Conservation (phyloP, 2,888 invertebrate species). For the Rhyacophila evoluta region DNA sequence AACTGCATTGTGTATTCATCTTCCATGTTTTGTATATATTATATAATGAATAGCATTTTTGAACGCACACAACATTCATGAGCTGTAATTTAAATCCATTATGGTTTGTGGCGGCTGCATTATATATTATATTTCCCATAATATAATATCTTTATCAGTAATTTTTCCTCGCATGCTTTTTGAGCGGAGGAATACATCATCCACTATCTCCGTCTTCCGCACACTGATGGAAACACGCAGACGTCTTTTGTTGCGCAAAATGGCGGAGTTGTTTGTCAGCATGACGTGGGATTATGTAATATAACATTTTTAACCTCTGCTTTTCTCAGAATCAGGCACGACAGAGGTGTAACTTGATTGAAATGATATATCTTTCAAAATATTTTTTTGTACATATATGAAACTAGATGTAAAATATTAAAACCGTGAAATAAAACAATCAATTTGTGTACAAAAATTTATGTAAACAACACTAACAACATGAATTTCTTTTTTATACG, state of each 20-base stretch:
- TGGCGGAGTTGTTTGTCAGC: slow-evolving; percentile 19
- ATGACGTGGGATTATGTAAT: slow-evolving; percentile 18
- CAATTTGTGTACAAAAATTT: too few relatives aligned
- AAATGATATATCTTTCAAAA: too few relatives aligned
- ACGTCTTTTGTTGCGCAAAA: slow-evolving; percentile 22
- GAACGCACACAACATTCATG: too few relatives aligned
- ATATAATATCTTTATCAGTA: slow-evolving; percentile 17
- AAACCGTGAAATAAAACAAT: too few relatives aligned
- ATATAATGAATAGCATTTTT: too few relatives aligned
- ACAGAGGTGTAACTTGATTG: neutral
- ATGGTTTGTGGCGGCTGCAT: neutral
- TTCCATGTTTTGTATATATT: too few relatives aligned
- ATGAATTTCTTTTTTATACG: too few relatives aligned
- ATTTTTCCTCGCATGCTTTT: slow-evolving; percentile 1
- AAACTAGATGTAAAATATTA: too few relatives aligned
- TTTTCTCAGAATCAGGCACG: neutral
- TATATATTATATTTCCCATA: too few relatives aligned
- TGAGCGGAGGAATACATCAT: neutral
- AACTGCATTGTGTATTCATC: too few relatives aligned
- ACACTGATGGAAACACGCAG: neutral
- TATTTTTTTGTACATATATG: too few relatives aligned
- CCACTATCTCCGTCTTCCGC: neutral
- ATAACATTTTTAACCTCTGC: slow-evolving; percentile 5
- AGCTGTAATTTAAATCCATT: neutral
- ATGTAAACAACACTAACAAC: too few relatives aligned